A percentile compares a stretch with the other conserved stretches of the same genome.
Conservation (phyloP, 2,797 vertebrate genomes). For the Alca torda region DNA sequence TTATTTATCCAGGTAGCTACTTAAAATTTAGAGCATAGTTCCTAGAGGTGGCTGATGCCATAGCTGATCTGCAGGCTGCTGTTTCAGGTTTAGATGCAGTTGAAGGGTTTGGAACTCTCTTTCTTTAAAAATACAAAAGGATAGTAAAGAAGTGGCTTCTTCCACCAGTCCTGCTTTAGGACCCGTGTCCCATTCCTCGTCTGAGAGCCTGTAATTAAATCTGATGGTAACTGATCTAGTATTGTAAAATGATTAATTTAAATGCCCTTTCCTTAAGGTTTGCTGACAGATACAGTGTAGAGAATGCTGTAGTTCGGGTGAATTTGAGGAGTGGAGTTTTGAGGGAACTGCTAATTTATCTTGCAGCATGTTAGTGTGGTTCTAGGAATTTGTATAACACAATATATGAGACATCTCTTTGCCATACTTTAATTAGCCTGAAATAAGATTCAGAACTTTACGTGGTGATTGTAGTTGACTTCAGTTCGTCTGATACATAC, state of each 20-base stretch:
- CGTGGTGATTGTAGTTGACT: neutral
- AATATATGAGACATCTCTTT: neutral
- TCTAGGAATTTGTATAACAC: neutral
- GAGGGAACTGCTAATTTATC: neutral
- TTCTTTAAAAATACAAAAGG: neutral
- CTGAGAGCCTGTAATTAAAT: constrained; percentile 30
- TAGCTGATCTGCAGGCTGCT: rapidly evolving
- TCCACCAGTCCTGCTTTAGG: neutral
- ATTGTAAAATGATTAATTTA: constrained; percentile 38
- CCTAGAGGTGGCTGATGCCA: neutral
- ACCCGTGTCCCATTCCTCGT: neutral
- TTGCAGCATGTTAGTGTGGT: neutral
- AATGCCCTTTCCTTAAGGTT: neutral
- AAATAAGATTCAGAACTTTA: neutral
- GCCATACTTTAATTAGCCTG: neutral
- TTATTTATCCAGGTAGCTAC: neutral
- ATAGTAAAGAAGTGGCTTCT: neutral
- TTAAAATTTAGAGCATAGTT: neutral
- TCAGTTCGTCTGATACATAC: neutral
- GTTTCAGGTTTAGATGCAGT: neutral
- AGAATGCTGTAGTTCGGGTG: neutral
- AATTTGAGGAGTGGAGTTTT: neutral
- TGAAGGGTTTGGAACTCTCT: neutral
- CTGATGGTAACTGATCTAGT: neutral
- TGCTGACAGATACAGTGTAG: neutral